These are phyloP conservation scores for Agrotis segetum DNA, from an alignment of 2,888 invertebrate genomes.

Conservation along the genomic window DNA sequence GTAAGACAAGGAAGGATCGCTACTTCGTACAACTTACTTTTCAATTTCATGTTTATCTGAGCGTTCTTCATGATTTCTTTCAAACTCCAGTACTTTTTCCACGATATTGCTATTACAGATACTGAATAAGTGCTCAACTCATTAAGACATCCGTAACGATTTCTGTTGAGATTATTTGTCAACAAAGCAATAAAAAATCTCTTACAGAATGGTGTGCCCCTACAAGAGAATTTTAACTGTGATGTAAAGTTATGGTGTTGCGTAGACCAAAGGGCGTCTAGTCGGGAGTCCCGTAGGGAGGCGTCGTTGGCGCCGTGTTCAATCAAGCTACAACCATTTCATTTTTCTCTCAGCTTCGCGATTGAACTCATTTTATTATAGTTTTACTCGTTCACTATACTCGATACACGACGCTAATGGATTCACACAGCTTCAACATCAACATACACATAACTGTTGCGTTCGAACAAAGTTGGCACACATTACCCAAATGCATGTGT, in stretches of 20 bases:
- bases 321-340: slow-evolving; percentile 70
- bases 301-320: slow-evolving; percentile 73
- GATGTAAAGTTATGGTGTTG: slow-evolving; percentile 57
- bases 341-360: slow-evolving; percentile 56
- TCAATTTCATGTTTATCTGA: too few species aligned
- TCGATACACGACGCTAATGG: slow-evolving; percentile 54
- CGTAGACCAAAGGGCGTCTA: slow-evolving; percentile 76
- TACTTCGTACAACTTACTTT: too few species aligned
- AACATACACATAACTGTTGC: slow-evolving; percentile 46
- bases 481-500: slow-evolving; percentile 18
- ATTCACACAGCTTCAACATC: slow-evolving; percentile 45
- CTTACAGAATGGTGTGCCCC: background rate
- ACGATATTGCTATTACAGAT: too few species aligned
- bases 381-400: slow-evolving; percentile 49
- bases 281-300: slow-evolving; percentile 59
- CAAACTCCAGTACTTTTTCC: too few species aligned
- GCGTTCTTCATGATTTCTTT: too few species aligned
- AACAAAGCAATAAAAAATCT: slow-evolving; percentile 35
- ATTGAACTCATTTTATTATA: slow-evolving; percentile 46
- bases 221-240: slow-evolving; percentile 33
- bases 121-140: slow-evolving; percentile 27
- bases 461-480: slow-evolving; percentile 42
- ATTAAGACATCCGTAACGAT: slow-evolving; percentile 1
- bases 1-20: too few species aligned
- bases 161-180: slow-evolving; percentile 33